These are phyloP conservation scores for Gallinago jamesoni DNA, from an alignment of 2,113 vertebrate genomes.

Conservation along the genomic window DNA sequence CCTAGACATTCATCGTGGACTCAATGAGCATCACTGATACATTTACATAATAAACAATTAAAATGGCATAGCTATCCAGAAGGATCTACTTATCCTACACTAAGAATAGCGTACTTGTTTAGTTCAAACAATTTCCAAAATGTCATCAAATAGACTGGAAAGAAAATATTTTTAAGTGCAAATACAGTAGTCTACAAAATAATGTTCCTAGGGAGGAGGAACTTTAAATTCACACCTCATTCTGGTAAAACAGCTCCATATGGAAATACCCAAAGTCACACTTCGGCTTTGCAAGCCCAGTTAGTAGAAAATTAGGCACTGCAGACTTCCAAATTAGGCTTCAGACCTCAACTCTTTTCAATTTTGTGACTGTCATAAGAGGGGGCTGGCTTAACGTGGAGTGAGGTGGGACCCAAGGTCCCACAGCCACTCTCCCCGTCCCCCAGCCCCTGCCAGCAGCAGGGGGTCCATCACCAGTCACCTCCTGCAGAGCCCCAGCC, in stretches of 20 bases:
- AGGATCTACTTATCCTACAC: not conserved
- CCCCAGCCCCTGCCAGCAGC: not conserved
- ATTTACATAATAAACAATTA: not conserved
- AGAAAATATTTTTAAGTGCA: not conserved
- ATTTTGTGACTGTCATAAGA: not conserved
- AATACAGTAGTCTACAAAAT: not conserved
- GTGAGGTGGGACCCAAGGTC: not conserved
- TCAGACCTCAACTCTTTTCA: not conserved
- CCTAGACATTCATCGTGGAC: not conserved
- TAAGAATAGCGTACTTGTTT: not conserved
- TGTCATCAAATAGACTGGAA: not conserved
- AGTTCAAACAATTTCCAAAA: not conserved
- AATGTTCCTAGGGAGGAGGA: not conserved
- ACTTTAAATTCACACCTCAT: constrained; percentile 20
- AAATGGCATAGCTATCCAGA: not conserved
- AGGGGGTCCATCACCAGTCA: fast-evolving
- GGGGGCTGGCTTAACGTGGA: fast-evolving
- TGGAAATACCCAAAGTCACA: constrained; percentile 13
- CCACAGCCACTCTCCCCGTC: not conserved
- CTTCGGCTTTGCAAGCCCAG: not conserved
- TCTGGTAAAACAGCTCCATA: constrained; percentile 25
- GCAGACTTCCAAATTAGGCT: not conserved
- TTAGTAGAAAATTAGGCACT: not conserved
- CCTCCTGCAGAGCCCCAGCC: not conserved
- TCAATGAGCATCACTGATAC: not conserved